Evolutionary conservation across 2,888 invertebrate genomes (phyloP).

Genomic region (Yponomeuta cagnagella): DNA sequence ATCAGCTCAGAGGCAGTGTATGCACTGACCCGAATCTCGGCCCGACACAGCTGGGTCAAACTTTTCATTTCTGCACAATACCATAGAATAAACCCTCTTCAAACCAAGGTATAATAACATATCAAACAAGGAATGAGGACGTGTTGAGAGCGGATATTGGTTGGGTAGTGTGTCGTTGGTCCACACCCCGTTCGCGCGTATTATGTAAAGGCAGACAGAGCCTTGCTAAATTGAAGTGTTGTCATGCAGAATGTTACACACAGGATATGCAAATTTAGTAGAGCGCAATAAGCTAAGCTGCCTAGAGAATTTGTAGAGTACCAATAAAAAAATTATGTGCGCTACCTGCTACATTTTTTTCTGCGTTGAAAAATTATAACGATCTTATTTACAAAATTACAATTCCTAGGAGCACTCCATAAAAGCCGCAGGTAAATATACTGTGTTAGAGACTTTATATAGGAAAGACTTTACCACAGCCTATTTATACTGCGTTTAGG

Average conservation of each 20-base stretch:
- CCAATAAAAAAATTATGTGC: not conserved
- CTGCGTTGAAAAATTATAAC: not conserved
- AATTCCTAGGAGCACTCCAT: no score
- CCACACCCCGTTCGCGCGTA: not conserved
- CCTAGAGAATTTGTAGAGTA: not conserved
- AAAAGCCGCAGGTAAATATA: no score
- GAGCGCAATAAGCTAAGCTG: not conserved
- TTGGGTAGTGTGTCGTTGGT: not conserved
- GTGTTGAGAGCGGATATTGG: not conserved
- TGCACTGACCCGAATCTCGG: conserved; percentile 54
- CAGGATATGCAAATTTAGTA: not conserved
- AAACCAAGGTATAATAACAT: not conserved
- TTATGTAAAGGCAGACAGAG: not conserved
- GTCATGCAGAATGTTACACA: not conserved
- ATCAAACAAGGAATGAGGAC: not conserved
- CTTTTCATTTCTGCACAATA: not conserved
- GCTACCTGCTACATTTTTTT: not conserved
- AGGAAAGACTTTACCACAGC: no score
- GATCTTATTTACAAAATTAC: no score
- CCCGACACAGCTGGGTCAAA: conserved; percentile 52
- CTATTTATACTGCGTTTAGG: no score
- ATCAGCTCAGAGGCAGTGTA: conserved; percentile 23
- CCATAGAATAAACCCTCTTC: not conserved
- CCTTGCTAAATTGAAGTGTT: not conserved
- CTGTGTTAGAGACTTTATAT: no score